These are phyloP conservation scores for Drosophila asahinai DNA, from an alignment of 1,140 invertebrate species.

Conservation along the genomic window DNA sequence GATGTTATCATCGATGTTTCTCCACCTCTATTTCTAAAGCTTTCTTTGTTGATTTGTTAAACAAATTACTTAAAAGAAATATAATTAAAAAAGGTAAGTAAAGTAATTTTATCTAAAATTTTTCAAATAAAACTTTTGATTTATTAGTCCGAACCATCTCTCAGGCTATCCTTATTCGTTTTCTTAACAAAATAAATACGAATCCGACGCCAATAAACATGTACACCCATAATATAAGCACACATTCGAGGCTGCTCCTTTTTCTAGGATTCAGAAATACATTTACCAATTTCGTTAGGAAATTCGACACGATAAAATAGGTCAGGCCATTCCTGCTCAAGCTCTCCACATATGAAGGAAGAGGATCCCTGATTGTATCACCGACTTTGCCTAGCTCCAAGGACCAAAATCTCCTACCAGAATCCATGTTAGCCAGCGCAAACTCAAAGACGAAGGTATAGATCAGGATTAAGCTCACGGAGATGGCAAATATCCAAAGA, in stretches of 20 bases:
- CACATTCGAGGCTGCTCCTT: constrained; percentile 7
- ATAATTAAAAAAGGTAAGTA: too few species aligned
- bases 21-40: too few species aligned
- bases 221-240: constrained; percentile 54
- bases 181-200: constrained; percentile 51
- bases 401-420: not conserved
- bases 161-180: constrained; percentile 55
- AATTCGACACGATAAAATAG: constrained; percentile 57
- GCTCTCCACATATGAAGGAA: constrained; percentile 40
- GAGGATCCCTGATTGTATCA: not conserved
- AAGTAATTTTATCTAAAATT: too few species aligned
- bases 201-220: constrained; percentile 32
- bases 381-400: not conserved
- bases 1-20: too few species aligned
- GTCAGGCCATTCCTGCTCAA: constrained; percentile 56
- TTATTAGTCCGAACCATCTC: too few species aligned
- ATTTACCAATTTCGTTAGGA: constrained; percentile 61
- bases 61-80: not conserved
- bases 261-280: constrained; percentile 36
- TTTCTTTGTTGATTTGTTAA: too few species aligned
- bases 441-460: constrained; percentile 48
- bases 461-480: constrained; percentile 16
- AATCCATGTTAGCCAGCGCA: constrained; percentile 1
- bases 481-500: constrained; percentile 34
- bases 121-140: too few species aligned